phyloP scores from a whole-genome alignment of 2,888 invertebrate genomes.

The Scaeva pyrastri region DNA sequence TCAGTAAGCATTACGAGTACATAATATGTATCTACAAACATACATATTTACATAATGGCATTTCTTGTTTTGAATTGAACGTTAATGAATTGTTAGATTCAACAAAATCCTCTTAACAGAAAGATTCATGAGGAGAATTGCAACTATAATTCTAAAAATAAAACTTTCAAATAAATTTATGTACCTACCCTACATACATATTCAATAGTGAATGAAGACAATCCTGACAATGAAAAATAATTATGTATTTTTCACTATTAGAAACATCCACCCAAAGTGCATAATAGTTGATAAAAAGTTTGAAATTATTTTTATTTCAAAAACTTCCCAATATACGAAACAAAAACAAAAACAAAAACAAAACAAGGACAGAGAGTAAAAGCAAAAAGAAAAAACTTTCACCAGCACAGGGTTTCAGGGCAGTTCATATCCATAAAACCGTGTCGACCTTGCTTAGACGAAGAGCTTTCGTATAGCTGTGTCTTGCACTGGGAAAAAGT shows the following conservation, averaged over 20 bases:
- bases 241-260: neutral
- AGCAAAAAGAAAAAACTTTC: constrained; percentile 2
- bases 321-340: constrained; percentile 10
- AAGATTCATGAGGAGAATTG: too few species aligned
- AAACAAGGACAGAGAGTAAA: constrained; percentile 40
- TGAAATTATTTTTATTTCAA: constrained; percentile 6
- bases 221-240: constrained; percentile 1
- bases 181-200: too few species aligned
- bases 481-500: constrained; percentile 14
- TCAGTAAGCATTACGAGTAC: too few species aligned
- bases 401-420: constrained; percentile 18
- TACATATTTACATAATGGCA: too few species aligned
- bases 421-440: constrained; percentile 33
- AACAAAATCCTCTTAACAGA: too few species aligned
- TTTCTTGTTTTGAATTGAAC: too few species aligned
- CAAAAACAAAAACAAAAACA: neutral
- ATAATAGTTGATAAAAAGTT: neutral
- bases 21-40: too few species aligned
- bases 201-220: neutral
- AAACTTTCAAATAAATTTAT: too few species aligned
- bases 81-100: too few species aligned
- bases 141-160: too few species aligned
- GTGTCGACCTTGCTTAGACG: constrained; percentile 44
- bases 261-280: neutral
- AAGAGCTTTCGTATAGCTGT: constrained; percentile 1